Base-by-base conservation (phyloP, 1,140 invertebrate genomes). In the Ctenoplectra terminalis region DNA sequence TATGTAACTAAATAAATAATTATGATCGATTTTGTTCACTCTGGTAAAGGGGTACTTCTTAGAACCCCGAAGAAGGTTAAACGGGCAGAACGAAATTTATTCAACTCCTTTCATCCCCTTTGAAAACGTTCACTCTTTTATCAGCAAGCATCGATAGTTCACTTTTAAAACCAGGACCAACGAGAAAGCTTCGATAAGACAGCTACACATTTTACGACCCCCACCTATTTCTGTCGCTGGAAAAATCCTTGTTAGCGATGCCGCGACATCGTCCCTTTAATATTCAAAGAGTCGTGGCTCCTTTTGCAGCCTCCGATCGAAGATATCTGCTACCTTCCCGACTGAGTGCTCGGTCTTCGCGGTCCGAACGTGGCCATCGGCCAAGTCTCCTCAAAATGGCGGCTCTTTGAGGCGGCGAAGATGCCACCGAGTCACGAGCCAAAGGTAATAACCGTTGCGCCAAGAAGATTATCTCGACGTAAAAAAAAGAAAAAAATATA, bases 361-460 rank as follows among this genome's bases (percentile, higher is more conserved):
- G 17, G 20, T 46, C 40, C 2, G 7, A 52, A 9, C 52, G 40
- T 61, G 70, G 70, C 70, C 58, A 40, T 73, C 66, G 69, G 58
- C 46, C 37, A 52, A 50, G 61, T 20, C 48, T 43, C 60, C 84
- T 87, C 82, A 87, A 90, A 90, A 88, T 90, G 88, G 86, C 86
- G 85, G 86, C 77, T 74, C 56, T 88, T 90, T 88, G 86, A 89
- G 86, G 86, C 86, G 85, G 79, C 86, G 82, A 77, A 87, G 87
- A 78, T 75, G 23, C 40, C 17, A 82, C 84, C 83, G 85, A 82
- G 26, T 3, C 3, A 1, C 11, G 17, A 13, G 11, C 9, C n/a
- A 69, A 31, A 13, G 26, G 20, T 43, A 40, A 66, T 13, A 17
- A n/a, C 17, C 26, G 26, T 26, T 17, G 20, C 1, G 29, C 17